Evolutionary conservation across 2,888 invertebrate genomes (phyloP).

Genomic region (Andricus curvator): DNA sequence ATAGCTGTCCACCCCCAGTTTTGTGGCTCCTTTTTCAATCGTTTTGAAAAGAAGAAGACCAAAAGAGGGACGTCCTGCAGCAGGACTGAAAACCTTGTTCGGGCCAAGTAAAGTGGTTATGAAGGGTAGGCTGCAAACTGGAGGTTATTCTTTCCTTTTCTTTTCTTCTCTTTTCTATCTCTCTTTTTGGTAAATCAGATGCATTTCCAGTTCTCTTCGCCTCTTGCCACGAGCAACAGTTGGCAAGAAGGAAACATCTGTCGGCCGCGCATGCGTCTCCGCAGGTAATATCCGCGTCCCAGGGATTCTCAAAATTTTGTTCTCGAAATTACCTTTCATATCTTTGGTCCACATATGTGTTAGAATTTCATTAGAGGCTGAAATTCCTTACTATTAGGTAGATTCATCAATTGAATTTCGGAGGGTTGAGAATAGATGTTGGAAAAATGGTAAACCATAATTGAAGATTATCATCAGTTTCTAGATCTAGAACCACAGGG

Average conservation of each 20-base stretch:
- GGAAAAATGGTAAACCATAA: background rate
- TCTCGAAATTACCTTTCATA: background rate
- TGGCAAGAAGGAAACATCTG: constrained; percentile 76
- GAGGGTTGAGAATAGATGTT: background rate
- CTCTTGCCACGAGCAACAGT: constrained; percentile 70
- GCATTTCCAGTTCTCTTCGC: constrained; percentile 47
- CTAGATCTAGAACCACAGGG: too few species aligned
- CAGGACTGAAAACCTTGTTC: constrained; percentile 40
- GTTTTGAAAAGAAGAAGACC: background rate
- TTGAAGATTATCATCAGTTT: background rate
- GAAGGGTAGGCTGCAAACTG: constrained; percentile 50
- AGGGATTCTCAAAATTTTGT: constrained; percentile 72
- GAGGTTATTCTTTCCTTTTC: constrained; percentile 33
- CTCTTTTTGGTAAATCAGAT: constrained; percentile 40
- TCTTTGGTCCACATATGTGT: background rate
- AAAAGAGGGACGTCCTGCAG: constrained; percentile 39
- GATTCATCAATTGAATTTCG: background rate
- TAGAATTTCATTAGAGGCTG: background rate
- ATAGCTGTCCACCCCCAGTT: constrained; percentile 9
- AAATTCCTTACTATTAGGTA: background rate
- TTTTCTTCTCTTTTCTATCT: constrained; percentile 20
- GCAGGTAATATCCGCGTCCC: constrained; percentile 68
- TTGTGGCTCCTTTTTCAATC: constrained; percentile 5
- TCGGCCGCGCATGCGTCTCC: constrained; percentile 71
- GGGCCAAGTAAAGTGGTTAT: constrained; percentile 33